These are phyloP conservation scores for Tenualosa thibaudeaui DNA, from an alignment of 2,797 vertebrate genomes.

Conservation along the genomic window DNA sequence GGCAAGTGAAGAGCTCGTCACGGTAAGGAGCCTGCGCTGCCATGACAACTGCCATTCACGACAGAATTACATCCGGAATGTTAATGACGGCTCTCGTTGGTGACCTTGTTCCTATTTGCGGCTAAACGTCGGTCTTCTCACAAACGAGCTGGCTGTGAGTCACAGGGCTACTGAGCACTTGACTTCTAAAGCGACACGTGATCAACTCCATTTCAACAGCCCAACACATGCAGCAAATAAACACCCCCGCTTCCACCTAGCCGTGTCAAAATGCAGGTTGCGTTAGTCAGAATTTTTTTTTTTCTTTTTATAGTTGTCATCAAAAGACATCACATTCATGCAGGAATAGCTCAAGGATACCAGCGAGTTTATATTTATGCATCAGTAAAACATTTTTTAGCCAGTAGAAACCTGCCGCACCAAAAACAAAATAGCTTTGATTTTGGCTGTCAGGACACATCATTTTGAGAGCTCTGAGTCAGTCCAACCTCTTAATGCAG, in stretches of 20 bases:
- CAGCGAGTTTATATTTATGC: slow-evolving; percentile 2
- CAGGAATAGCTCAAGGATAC: slow-evolving; percentile 8
- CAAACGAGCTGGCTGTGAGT: not conserved
- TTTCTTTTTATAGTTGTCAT: not conserved
- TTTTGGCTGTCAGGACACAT: not conserved
- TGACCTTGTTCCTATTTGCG: not conserved
- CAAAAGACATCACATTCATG: not conserved
- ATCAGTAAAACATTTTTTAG: not conserved
- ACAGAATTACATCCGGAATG: not conserved
- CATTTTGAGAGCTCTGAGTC: not conserved
- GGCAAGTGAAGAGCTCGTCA: not conserved
- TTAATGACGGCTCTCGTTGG: not conserved
- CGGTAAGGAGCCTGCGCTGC: not conserved
- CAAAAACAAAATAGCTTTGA: not conserved
- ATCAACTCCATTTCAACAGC: not conserved
- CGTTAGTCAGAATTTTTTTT: not conserved
- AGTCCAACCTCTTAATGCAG: not conserved
- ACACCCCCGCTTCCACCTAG: slow-evolving; percentile 1
- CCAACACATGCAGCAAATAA: not conserved
- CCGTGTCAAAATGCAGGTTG: not conserved
- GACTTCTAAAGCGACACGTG: not conserved
- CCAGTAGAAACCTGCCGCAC: not conserved
- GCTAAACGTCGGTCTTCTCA: not conserved
- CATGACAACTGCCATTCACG: not conserved
- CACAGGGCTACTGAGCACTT: not conserved